Percentiles rank a stretch among this genome's conserved stretches.
Evolutionary conservation across 2,888 invertebrate species (phyloP).

Genomic region (Pyrrhia umbra): DNA sequence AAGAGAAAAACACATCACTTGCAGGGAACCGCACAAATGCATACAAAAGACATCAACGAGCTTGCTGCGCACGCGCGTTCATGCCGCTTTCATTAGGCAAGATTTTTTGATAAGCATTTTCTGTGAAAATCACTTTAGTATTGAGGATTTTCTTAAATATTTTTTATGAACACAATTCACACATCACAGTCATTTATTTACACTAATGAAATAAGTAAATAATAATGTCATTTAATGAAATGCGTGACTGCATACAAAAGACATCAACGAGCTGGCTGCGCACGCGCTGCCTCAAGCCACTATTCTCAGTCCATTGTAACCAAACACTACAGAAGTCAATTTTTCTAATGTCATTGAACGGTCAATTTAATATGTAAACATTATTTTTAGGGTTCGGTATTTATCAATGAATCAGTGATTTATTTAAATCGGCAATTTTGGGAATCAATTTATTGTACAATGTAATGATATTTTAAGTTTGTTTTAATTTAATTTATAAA

Average conservation of each 20-base stretch:
- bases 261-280: slow-evolving; percentile 75
- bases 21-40: slow-evolving; percentile 24
- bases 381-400: background rate
- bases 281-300: slow-evolving; percentile 63
- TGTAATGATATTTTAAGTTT: no score
- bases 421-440: no score
- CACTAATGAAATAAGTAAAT: slow-evolving; percentile 20
- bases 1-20: background rate
- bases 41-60: slow-evolving; percentile 78
- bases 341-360: slow-evolving; percentile 33
- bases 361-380: slow-evolving; percentile 52
- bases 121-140: background rate
- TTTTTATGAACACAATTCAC: background rate
- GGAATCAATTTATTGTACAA: no score
- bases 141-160: background rate
- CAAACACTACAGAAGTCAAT: slow-evolving; percentile 40
- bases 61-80: slow-evolving; percentile 67
- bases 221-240: slow-evolving; percentile 4
- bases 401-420: background rate
- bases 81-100: background rate
- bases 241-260: slow-evolving; percentile 69
- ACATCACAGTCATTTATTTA: background rate
- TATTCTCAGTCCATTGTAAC: slow-evolving; percentile 33
- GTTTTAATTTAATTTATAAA: no score
- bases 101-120: background rate